A percentile compares a stretch with the other conserved stretches of the same genome.
These are phyloP conservation scores for Psilanteris sp. DNA, from an alignment of 1,140 invertebrate species.

Conservation along the genomic window DNA sequence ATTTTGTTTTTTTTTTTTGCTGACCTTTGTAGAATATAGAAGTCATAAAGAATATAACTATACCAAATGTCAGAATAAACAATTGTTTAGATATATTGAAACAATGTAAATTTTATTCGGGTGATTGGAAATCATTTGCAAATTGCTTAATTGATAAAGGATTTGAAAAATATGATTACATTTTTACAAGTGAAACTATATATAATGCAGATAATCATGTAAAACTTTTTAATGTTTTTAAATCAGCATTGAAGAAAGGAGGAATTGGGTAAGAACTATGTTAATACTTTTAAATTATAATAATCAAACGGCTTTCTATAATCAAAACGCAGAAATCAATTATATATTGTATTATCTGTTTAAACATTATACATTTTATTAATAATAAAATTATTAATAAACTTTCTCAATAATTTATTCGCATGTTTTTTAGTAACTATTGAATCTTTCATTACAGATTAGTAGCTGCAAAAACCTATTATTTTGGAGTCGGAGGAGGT, in stretches of 20 bases:
- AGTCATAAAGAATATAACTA: slow-evolving; percentile 86
- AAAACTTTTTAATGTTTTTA: slow-evolving; percentile 87
- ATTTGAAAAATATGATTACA: slow-evolving; percentile 86
- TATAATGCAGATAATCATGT: slow-evolving; percentile 90
- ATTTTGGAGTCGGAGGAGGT: slow-evolving; percentile 94
- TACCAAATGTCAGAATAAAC: slow-evolving; percentile 88
- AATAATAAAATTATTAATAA: slow-evolving; percentile 44
- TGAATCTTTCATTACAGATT: no score
- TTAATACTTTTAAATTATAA: no score
- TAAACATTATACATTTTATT: no score
- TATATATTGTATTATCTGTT: no score
- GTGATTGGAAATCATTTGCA: slow-evolving; percentile 88
- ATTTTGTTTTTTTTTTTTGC: slow-evolving; percentile 66
- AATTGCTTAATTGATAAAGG: slow-evolving; percentile 74
- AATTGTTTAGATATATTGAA: slow-evolving; percentile 74
- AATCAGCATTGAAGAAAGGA: slow-evolving; percentile 82
- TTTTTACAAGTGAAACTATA: slow-evolving; percentile 94
- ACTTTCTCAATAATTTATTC: no score
- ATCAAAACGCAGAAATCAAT: no score
- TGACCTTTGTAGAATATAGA: slow-evolving; percentile 84
- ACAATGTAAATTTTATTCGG: slow-evolving; percentile 86
- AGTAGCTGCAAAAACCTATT: slow-evolving; percentile 91
- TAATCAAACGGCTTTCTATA: no score
- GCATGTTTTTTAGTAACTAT: no score
- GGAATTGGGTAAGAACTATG: slow-evolving; percentile 81